phyloP scores from a whole-genome alignment of 23 tunicate species.

The Corella eumyota region DNA sequence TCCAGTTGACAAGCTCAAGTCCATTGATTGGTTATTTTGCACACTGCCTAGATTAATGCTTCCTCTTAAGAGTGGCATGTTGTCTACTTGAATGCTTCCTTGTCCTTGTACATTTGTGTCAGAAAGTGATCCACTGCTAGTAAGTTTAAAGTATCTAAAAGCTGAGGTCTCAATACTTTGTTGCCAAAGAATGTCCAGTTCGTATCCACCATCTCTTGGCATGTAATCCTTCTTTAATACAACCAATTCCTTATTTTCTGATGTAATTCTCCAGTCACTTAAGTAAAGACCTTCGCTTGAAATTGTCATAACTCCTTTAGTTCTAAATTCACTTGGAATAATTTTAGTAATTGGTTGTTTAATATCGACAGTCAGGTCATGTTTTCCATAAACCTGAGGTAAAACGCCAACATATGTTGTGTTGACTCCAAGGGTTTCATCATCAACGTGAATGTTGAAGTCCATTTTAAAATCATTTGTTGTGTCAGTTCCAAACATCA shows the following conservation, averaged over 20 bases:
- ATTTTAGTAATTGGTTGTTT: conserved; percentile 22
- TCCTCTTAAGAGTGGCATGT: conserved; percentile 29
- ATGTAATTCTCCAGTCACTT: conserved; percentile 52
- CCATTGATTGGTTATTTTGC: conserved; percentile 7
- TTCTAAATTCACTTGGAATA: conserved; percentile 38
- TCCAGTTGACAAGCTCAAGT: conserved; percentile 7
- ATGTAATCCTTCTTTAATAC: conserved; percentile 20
- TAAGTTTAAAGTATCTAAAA: conserved; percentile 1
- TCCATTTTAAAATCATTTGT: not conserved
- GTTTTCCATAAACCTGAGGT: conserved; percentile 28
- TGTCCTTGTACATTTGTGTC: conserved; percentile 2
- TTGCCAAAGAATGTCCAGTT: conserved; percentile 35
- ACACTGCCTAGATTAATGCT: not conserved
- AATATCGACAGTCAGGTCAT: conserved; percentile 24
- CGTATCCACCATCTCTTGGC: conserved; percentile 8
- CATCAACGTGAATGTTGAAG: conserved; percentile 9
- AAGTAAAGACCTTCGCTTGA: conserved; percentile 17
- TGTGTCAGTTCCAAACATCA: not conserved
- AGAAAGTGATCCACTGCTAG: not conserved
- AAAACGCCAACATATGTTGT: conserved; percentile 19
- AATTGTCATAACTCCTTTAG: conserved; percentile 19
- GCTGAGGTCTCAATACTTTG: conserved; percentile 13
- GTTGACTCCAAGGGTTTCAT: conserved; percentile 1
- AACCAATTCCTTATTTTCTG: conserved; percentile 31
- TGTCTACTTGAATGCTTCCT: conserved; percentile 18